Conservation (phyloP, 2,113 vertebrate genomes). For the Planiliza haematocheilus region DNA sequence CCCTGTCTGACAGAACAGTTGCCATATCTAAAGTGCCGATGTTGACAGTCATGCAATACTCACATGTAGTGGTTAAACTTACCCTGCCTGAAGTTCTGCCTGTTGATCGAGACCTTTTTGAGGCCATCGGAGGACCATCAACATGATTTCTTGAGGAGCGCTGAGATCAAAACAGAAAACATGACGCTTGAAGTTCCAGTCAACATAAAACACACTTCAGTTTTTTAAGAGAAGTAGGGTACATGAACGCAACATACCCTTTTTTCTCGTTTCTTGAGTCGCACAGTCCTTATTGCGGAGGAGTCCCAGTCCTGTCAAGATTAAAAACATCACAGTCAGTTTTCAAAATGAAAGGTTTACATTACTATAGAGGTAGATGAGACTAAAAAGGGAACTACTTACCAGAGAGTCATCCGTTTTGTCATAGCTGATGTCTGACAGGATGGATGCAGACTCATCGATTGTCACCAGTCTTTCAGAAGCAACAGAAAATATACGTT, state of each 20-base stretch:
- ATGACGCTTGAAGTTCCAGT: neutral
- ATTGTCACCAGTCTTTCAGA: conserved; percentile 90
- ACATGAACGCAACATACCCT: conserved; percentile 80
- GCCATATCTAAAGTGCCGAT: neutral
- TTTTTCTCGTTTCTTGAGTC: conserved; percentile 94
- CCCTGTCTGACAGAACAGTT: neutral
- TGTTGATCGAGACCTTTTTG: conserved; percentile 92
- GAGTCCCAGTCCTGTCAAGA: conserved; percentile 94
- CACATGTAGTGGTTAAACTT: conserved; percentile 14
- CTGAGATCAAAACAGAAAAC: conserved; percentile 74
- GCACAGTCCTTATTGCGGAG: conserved; percentile 88
- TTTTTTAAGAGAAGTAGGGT: neutral
- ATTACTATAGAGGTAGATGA: neutral
- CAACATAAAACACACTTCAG: neutral
- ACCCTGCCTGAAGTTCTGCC: conserved; percentile 87
- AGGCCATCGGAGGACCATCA: conserved; percentile 88
- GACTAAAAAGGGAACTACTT: conserved; percentile 53
- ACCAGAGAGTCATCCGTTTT: conserved; percentile 97
- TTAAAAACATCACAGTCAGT: neutral
- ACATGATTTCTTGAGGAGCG: conserved; percentile 91
- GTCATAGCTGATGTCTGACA: conserved; percentile 99
- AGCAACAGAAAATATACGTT: neutral
- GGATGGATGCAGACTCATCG: conserved; percentile 95
- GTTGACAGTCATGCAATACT: neutral
- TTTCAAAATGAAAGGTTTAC: neutral